Conservation (phyloP, 2,797 vertebrate genomes). For the Novumbra hubbsi region DNA sequence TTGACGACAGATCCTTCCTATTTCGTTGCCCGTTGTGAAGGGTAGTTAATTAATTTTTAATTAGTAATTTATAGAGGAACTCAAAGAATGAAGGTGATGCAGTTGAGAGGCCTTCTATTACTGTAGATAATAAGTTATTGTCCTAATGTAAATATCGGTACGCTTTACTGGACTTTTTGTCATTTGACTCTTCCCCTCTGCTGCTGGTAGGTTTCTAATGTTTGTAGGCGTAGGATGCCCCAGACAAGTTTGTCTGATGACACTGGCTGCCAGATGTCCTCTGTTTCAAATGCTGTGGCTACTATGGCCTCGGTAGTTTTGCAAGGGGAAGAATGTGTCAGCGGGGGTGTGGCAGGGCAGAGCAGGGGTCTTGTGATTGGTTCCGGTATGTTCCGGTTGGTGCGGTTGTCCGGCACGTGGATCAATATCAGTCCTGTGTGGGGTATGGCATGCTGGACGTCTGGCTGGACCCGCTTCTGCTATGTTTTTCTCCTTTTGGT, state of each 20-base stretch:
- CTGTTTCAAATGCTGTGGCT: constrained; percentile 29
- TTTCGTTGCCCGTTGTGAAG: background rate
- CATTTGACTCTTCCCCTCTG: background rate
- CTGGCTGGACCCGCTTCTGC: constrained; percentile 49
- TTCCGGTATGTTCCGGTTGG: constrained; percentile 17
- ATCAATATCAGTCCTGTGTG: constrained; percentile 45
- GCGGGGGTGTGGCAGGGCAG: constrained; percentile 19
- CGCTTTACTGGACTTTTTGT: background rate
- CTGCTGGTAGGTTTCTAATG: too few relatives aligned
- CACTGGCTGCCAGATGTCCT: constrained; percentile 48
- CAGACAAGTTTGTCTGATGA: constrained; percentile 13
- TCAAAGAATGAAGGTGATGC: background rate
- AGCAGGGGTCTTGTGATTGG: constrained; percentile 6
- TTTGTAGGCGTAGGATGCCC: too few relatives aligned
- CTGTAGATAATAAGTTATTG: background rate
- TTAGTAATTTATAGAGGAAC: background rate
- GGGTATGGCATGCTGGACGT: constrained; percentile 53
- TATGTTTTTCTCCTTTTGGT: constrained; percentile 51
- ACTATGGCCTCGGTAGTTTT: constrained; percentile 30
- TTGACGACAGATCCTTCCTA: background rate
- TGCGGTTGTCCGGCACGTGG: background rate
- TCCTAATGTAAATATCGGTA: background rate
- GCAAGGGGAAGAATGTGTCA: constrained; percentile 23
- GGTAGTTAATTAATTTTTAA: background rate
- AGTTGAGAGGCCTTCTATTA: background rate